Percentiles rank a stretch among this genome's conserved stretches.
These are phyloP conservation scores for Heliconius charithonia DNA, from an alignment of 2,888 invertebrate species.

Conservation along the genomic window DNA sequence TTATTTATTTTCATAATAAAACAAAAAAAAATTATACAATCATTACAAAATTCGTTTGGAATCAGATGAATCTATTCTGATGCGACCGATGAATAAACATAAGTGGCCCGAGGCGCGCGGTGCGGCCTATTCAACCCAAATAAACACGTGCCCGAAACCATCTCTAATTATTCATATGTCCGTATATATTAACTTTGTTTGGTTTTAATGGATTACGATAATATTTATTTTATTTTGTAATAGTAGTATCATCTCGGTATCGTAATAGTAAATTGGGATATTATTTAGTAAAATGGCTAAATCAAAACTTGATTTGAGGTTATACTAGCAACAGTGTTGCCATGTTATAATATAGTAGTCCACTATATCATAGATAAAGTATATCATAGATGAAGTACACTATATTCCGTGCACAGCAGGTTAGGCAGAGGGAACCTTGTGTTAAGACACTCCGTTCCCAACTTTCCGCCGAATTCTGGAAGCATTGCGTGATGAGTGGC, in stretches of 20 bases:
- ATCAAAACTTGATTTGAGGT: background rate
- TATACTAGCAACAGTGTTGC: background rate
- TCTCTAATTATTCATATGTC: slow-evolving; percentile 40
- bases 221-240: slow-evolving; percentile 18
- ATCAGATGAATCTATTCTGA: slow-evolving; percentile 35
- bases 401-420: no score
- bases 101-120: slow-evolving; percentile 33
- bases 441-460: no score
- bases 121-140: slow-evolving; percentile 38
- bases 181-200: slow-evolving; percentile 40
- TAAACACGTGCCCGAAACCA: slow-evolving; percentile 40
- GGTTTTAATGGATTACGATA: slow-evolving; percentile 29
- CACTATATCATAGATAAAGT: background rate
- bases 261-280: background rate
- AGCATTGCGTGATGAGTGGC: no score
- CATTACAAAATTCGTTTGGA: slow-evolving; percentile 29
- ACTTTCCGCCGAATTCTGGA: no score
- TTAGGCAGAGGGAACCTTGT: no score
- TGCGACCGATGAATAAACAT: slow-evolving; percentile 39
- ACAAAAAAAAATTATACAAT: slow-evolving; percentile 23
- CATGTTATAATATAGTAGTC: background rate
- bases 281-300: background rate
- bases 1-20: background rate
- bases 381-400: no score
- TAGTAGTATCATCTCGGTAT: background rate